Conservation (phyloP, 2,113 vertebrate genomes). For the Alectura lathami region DNA sequence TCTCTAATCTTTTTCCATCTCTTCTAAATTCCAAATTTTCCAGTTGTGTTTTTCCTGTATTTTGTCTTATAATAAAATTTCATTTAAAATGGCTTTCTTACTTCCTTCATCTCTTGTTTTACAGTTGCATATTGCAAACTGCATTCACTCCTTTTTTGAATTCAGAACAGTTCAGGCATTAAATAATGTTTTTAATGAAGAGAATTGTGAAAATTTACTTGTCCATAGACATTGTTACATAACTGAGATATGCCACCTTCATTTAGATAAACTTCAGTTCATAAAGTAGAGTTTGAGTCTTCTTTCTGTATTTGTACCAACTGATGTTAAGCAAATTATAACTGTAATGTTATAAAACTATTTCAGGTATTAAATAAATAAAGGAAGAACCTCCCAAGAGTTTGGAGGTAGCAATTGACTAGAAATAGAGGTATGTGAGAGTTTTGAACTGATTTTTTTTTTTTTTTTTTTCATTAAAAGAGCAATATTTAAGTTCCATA, state of each 20-base stretch:
- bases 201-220: background rate
- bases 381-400: too few species aligned
- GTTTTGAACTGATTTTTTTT: too few species aligned
- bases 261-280: background rate
- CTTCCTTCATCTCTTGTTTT: background rate
- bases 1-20: background rate
- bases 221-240: background rate
- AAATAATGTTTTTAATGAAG: background rate
- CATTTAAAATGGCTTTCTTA: background rate
- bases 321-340: background rate
- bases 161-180: background rate
- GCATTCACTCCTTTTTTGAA: background rate
- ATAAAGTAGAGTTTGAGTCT: background rate
- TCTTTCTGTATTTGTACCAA: background rate
- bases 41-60: background rate
- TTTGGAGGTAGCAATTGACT: too few species aligned
- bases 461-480: too few species aligned
- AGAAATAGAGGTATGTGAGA: too few species aligned
- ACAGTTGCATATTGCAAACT: background rate
- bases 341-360: background rate
- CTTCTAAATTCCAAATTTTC: background rate
- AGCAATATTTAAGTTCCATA: background rate
- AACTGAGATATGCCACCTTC: background rate
- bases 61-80: background rate
- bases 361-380: background rate